phyloP scores from a whole-genome alignment of 1,140 invertebrate species.

The Drosophila pseudoananassae region DNA sequence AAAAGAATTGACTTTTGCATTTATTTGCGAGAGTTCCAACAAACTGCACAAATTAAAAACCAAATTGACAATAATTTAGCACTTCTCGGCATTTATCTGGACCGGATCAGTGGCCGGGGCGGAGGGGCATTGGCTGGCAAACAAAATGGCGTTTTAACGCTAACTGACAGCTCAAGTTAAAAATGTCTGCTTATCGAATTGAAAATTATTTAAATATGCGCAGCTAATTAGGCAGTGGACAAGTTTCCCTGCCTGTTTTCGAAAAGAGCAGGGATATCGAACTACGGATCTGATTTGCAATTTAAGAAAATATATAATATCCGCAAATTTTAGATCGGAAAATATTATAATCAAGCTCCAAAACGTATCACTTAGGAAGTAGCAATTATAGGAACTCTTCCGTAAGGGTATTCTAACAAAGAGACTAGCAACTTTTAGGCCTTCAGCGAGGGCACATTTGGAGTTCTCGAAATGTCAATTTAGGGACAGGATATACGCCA shows the following conservation, averaged over 20 bases:
- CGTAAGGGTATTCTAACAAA: constrained; percentile 1
- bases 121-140: constrained; percentile 44
- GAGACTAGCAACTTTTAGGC: background rate
- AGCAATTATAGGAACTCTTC: no score
- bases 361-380: no score
- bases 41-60: constrained; percentile 79
- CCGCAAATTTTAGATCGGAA: no score
- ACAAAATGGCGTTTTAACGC: constrained; percentile 80
- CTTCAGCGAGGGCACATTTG: constrained; percentile 22
- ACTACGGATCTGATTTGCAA: background rate
- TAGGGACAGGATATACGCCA: constrained; percentile 64
- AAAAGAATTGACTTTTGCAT: constrained; percentile 70
- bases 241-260: constrained; percentile 53
- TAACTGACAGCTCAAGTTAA: constrained; percentile 83
- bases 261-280: background rate
- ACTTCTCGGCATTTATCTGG: constrained; percentile 70
- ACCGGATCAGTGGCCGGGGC: background rate
- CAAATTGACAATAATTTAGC: constrained; percentile 80
- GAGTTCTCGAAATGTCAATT: constrained; percentile 68
- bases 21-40: constrained; percentile 69
- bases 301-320: no score
- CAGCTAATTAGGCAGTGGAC: constrained; percentile 81
- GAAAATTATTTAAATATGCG: constrained; percentile 83
- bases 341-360: no score
- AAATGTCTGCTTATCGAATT: constrained; percentile 83